Percentiles rank a stretch among this genome's conserved stretches.
These are phyloP conservation scores for Danaus plexippus DNA, from an alignment of 1,140 invertebrate species.

Conservation along the genomic window DNA sequence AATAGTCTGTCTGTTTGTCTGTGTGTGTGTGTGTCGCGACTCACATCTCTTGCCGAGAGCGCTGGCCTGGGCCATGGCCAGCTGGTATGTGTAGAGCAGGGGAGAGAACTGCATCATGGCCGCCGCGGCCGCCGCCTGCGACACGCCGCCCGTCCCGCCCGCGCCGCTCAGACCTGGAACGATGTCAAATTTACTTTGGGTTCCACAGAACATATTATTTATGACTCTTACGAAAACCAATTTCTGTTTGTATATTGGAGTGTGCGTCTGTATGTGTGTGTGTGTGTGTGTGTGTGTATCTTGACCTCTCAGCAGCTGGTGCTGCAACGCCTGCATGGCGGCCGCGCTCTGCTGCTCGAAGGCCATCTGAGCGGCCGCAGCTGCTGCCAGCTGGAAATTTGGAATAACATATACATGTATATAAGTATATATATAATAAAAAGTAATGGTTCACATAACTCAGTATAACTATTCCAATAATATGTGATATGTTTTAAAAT, in stretches of 20 bases:
- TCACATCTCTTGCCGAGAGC: slow-evolving; percentile 60
- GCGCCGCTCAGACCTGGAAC: slow-evolving; percentile 42
- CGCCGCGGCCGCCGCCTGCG: slow-evolving; percentile 77
- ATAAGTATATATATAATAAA: slow-evolving; percentile 1
- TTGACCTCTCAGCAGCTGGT: slow-evolving; percentile 82
- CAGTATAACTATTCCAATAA: too few species aligned
- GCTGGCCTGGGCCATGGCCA: slow-evolving; percentile 82
- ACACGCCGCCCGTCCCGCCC: slow-evolving; percentile 42
- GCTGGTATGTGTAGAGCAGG: slow-evolving; percentile 88
- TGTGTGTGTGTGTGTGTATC: slow-evolving; percentile 1
- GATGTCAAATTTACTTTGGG: too few species aligned
- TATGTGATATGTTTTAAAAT: too few species aligned
- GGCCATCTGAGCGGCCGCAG: slow-evolving; percentile 71
- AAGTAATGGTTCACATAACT: too few species aligned
- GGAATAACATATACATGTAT: slow-evolving; percentile 26
- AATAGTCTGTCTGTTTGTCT: slow-evolving; percentile 5
- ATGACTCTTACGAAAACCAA: too few species aligned
- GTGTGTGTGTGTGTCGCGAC: slow-evolving; percentile 19
- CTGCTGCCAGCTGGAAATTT: slow-evolving; percentile 64
- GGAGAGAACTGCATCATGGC: slow-evolving; percentile 90
- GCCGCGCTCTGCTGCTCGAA: slow-evolving; percentile 80
- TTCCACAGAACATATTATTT: too few species aligned
- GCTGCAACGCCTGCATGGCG: slow-evolving; percentile 85
- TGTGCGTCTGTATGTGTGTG: too few species aligned
- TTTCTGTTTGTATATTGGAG: too few species aligned